Base-by-base conservation (phyloP, 2,888 invertebrate genomes). In the Dryobota labecula region DNA sequence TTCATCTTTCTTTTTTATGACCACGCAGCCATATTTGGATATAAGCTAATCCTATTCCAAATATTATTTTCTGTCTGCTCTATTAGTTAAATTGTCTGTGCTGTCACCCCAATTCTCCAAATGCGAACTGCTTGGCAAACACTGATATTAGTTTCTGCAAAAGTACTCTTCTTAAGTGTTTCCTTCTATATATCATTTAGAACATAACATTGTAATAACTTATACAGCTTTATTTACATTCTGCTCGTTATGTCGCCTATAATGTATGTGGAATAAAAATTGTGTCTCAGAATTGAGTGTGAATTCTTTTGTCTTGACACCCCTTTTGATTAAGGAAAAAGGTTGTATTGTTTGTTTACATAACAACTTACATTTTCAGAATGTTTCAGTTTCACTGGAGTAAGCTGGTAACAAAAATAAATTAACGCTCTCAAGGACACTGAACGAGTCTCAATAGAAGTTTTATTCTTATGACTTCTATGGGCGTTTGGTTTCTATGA, bases 61-160 rank as follows among this genome's bases (percentile, higher is more conserved):
- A 74, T 78, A 78, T 65, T 82, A 78, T 73, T 73, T 75, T 84
- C 85, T 76, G 78, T 78, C 88, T 64, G 57, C 75, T 92, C 90
- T 90, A 86, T 58, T 74, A 82, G 80, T 86, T 88, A 76, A 73
- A 82, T 74, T 89, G 90, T 91, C 87, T 86, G 85, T 74, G 73
- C 84, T 92, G 92, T 93, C 94, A 93, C 92, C 94, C 94, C 92
- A 93, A 93, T 94, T 91, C 92, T 87, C 86, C 88, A 90, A 93
- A 94, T 91, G 93, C 91, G 93, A 91, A 90, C 92, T 93, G 93
- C 90, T 94, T 94, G 94, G 93, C 94, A 94, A 94, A 94, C 92
- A 94, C 89, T 90, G 94, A 94, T 94, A 94, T 94, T 94, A 94
- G 93, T 93, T 94, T 90, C 90, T 91, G 85, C 89, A 90, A 92